Base-by-base conservation (phyloP, 2,888 invertebrate species). In the Homarus gammarus region DNA sequence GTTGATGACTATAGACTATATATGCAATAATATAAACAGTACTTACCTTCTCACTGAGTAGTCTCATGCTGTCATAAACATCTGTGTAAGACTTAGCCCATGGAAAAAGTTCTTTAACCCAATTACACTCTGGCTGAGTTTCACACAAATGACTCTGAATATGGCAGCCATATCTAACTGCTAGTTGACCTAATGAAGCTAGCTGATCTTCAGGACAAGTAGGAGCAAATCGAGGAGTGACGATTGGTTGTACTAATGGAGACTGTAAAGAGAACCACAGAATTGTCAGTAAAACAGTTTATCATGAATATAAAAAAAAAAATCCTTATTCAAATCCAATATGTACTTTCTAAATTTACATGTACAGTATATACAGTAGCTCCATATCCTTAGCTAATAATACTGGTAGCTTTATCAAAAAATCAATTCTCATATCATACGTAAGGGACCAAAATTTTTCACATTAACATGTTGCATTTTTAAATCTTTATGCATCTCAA, bases 131-230 rank as follows among this genome's bases (percentile, higher is more conserved):
- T 5, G 95, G 94, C 33, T 94, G 91, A 93, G 96, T 97, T 94
- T 98, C 98, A 33, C 97, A 97, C 89, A 98, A 95, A 93, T 98
- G 98, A 84, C 96, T 97, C 97, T 98, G 94, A 91, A 98, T 95
- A 91, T 95, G 95, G 87, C 97, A 94, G 93, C 96, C 94, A 92
- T 96, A 95, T 92, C 95, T 94, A 77, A 94, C 94, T 0, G 98
- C 97, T 84, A 98, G 94, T 83, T 95, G 93, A 2, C 96, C 96
- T 36, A 98, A 94, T 40, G 95, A 94, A 85, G 94, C 94, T 95
- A 98, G 95, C 8, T 97, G 94, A n/a, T 95, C 94, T 93, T 95
- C 95, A 90, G 96, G 95, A 93, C 98, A 97, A 93, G 97, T 96
- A 31, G 97, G 93, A 2, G 97, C 98, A 94, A 98, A 98, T 93